Conservation (phyloP, 1,140 invertebrate genomes). For the Philopotamus ludificatus region DNA sequence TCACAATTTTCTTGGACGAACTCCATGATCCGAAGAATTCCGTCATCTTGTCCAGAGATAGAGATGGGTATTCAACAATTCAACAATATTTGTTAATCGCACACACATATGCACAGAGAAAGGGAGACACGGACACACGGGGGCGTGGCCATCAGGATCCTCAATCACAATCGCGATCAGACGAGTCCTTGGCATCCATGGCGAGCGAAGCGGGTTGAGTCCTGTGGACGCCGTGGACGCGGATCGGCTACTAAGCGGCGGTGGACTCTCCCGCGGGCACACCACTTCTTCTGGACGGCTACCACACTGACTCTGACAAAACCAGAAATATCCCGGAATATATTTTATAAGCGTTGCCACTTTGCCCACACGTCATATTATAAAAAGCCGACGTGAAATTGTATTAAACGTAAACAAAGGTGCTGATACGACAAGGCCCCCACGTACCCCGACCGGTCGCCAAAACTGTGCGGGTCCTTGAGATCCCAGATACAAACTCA, state of each 20-base stretch:
- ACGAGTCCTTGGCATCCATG: too few relatives aligned
- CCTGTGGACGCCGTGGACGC: too few relatives aligned
- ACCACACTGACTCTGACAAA: conserved; percentile 1
- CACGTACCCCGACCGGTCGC: not conserved
- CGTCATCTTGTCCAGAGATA: conserved; percentile 38
- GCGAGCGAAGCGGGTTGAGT: too few relatives aligned
- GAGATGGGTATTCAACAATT: not conserved
- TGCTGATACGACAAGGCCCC: too few relatives aligned
- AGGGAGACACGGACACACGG: too few relatives aligned
- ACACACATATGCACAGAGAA: too few relatives aligned
- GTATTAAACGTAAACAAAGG: too few relatives aligned
- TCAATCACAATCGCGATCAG: too few relatives aligned
- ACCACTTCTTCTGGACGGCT: conserved; percentile 16
- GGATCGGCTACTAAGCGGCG: too few relatives aligned
- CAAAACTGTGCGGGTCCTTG: too few relatives aligned
- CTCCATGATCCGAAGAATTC: conserved; percentile 43
- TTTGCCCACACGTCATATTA: not conserved
- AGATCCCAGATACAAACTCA: too few relatives aligned
- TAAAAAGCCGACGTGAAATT: not conserved
- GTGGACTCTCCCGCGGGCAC: not conserved
- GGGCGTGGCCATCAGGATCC: too few relatives aligned
- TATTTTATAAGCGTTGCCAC: conserved; percentile 7
- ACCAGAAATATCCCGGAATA: conserved; percentile 25
- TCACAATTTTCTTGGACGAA: conserved; percentile 31
- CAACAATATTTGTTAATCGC: not conserved